Evolutionary conservation across 2,113 vertebrate genomes (phyloP).

Genomic region (Cettia cetti): DNA sequence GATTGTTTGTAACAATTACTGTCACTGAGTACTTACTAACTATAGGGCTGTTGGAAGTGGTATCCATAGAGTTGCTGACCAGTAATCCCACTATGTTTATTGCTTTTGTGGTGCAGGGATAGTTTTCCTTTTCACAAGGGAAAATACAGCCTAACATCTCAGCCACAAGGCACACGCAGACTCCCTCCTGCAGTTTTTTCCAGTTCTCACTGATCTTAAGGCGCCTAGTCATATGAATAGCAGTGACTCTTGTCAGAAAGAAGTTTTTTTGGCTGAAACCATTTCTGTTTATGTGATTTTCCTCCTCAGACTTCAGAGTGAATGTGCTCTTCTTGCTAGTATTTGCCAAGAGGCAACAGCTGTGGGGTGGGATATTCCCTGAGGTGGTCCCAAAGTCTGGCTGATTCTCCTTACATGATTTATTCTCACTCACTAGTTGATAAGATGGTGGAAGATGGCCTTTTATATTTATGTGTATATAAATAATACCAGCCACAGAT

Average conservation of each 20-base stretch:
- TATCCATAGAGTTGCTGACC: not conserved
- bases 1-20: not conserved
- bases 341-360: not conserved
- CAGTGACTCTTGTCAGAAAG: not conserved
- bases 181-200: slow-evolving; percentile 10
- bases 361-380: not conserved
- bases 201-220: not conserved
- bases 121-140: slow-evolving; percentile 20
- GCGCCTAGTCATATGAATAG: not conserved
- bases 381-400: not conserved
- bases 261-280: not conserved
- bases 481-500: not conserved
- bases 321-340: not conserved
- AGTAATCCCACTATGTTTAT: not conserved
- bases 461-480: not conserved
- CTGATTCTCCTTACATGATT: not conserved
- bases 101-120: not conserved
- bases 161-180: not conserved
- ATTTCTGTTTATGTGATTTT: slow-evolving; percentile 12
- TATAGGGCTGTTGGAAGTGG: not conserved
- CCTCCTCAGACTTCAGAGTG: not conserved
- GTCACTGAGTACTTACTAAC: not conserved
- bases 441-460: not conserved
- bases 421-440: not conserved
- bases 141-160: not conserved